Conservation (phyloP, 2,797 vertebrate species). For the Anniella stebbinsi region DNA sequence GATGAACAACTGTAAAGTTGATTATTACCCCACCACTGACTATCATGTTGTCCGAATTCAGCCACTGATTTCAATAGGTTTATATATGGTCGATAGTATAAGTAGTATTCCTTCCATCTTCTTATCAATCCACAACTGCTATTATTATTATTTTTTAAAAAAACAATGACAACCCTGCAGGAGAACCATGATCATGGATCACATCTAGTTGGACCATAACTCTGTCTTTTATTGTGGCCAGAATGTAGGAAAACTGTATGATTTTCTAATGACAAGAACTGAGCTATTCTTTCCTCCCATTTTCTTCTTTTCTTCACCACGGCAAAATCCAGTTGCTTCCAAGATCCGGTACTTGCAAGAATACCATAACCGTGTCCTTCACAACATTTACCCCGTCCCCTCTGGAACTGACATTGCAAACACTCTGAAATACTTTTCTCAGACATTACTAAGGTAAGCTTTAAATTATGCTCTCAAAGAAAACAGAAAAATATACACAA, state of each 20-base stretch:
- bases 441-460: conserved; percentile 99
- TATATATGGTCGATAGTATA: not conserved
- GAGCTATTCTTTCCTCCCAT: conserved; percentile 60
- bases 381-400: conserved; percentile 99
- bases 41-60: no score
- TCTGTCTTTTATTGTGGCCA: not conserved
- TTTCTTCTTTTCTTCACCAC: conserved; percentile 61
- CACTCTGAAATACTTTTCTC: conserved; percentile 99
- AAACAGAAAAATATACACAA: conserved; percentile 44
- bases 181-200: not conserved
- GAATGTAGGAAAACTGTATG: not conserved
- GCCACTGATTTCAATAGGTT: not conserved
- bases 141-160: not conserved
- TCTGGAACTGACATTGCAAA: conserved; percentile 99
- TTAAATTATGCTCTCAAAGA: conserved; percentile 76
- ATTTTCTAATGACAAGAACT: conserved; percentile 16
- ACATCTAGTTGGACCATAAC: not conserved
- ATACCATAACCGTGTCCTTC: conserved; percentile 99
- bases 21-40: no score
- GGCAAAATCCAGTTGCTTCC: conserved; percentile 94
- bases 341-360: conserved; percentile 99
- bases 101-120: not conserved
- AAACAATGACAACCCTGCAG: not conserved
- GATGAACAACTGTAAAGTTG: no score
- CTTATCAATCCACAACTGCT: not conserved